These are phyloP conservation scores for Hemichromis elongatus DNA, from an alignment of 2,113 vertebrate genomes.

Conservation along the genomic window DNA sequence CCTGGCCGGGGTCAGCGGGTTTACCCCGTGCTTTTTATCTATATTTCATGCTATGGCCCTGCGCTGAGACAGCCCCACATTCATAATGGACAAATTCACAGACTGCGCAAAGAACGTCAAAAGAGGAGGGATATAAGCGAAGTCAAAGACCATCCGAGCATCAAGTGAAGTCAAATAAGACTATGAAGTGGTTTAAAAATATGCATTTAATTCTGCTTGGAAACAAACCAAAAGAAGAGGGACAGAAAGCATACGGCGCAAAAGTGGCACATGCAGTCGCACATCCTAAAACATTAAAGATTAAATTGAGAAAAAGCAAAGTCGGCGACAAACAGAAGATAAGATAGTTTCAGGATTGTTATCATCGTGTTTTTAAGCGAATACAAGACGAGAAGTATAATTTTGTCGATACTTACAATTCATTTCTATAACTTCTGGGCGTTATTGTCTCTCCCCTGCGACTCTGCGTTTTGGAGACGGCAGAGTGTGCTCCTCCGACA, in stretches of 20 bases:
- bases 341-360: not conserved
- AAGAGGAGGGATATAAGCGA: not conserved
- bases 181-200: not conserved
- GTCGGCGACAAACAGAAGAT: not conserved
- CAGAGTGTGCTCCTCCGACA: slow-evolving; percentile 45
- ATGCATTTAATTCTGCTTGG: not conserved
- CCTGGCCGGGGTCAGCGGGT: slow-evolving; percentile 78
- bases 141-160: not conserved
- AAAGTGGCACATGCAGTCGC: slow-evolving; percentile 8
- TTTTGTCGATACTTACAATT: slow-evolving; percentile 55
- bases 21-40: slow-evolving; percentile 74
- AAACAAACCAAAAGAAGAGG: not conserved
- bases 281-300: not conserved
- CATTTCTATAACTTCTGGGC: slow-evolving; percentile 64
- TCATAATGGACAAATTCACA: slow-evolving; percentile 14
- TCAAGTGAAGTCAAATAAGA: not conserved
- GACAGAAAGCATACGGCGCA: not conserved
- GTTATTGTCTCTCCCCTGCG: slow-evolving; percentile 50
- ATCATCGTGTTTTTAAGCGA: not conserved
- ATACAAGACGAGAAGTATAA: not conserved
- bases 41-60: slow-evolving; percentile 62
- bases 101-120: slow-evolving; percentile 21
- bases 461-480: slow-evolving; percentile 19
- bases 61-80: slow-evolving; percentile 26
- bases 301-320: not conserved